phyloP scores from a whole-genome alignment of 2,888 invertebrate genomes.

The Geophilus truncorum region DNA sequence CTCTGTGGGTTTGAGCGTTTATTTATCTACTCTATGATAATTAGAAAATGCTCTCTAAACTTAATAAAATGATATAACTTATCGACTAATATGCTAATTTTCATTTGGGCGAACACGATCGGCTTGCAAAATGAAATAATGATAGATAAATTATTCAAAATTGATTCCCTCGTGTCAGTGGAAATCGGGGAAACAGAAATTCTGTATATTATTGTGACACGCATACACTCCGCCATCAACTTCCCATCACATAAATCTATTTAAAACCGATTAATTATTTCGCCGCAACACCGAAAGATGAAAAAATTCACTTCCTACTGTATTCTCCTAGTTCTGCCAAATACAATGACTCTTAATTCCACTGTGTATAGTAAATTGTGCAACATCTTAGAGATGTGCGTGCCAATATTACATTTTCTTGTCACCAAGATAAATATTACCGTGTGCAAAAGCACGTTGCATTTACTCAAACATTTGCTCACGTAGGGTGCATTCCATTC shows the following conservation, averaged over 20 bases:
- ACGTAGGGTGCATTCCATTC: neutral
- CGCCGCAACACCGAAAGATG: neutral
- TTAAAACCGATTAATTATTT: neutral
- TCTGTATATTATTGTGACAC: neutral
- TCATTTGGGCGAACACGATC: neutral
- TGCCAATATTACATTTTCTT: constrained; percentile 22
- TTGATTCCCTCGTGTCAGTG: neutral
- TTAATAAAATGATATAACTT: neutral
- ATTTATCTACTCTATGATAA: neutral
- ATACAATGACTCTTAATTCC: no score
- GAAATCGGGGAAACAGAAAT: no score
- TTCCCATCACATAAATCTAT: neutral
- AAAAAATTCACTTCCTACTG: neutral
- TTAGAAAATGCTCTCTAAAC: neutral
- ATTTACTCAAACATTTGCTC: constrained; percentile 11
- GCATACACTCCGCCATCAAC: neutral
- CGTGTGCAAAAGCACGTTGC: neutral
- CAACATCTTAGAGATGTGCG: neutral
- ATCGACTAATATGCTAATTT: neutral
- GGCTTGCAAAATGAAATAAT: neutral
- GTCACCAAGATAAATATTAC: constrained; percentile 5
- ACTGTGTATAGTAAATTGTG: neutral
- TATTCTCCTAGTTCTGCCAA: no score
- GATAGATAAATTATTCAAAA: constrained; percentile 23
- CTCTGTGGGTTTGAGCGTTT: no score